Conservation (phyloP, 2,888 invertebrate species). For the Callosobruchus maculatus region DNA sequence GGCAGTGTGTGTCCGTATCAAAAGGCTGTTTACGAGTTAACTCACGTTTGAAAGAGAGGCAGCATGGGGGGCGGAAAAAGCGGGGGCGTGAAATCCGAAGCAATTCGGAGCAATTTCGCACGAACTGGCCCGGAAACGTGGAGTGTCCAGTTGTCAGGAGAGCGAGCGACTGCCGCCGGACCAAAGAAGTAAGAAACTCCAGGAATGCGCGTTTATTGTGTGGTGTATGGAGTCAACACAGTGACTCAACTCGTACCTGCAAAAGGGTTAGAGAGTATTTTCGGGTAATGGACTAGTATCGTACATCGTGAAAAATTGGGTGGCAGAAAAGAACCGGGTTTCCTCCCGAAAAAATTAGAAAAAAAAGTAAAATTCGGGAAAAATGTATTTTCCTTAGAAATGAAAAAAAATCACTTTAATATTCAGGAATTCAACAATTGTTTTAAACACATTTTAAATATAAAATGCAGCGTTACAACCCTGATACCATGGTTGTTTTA, state of each 20-base stretch:
- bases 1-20: not conserved
- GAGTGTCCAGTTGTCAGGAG: slow-evolving; percentile 12
- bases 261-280: not conserved
- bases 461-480: no score
- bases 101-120: slow-evolving; percentile 8
- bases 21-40: not conserved
- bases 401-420: no score
- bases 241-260: not conserved
- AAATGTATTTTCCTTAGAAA: no score
- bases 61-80: not conserved
- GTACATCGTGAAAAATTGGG: no score
- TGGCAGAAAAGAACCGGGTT: no score
- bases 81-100: not conserved
- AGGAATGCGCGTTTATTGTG: slow-evolving; percentile 9
- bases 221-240: not conserved
- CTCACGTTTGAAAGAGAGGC: not conserved
- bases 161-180: not conserved
- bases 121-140: slow-evolving; percentile 17
- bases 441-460: no score
- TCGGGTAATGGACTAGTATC: no score
- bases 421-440: no score
- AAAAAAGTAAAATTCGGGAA: no score
- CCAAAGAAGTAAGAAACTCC: slow-evolving; percentile 15
- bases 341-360: no score
- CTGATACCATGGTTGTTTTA: no score